Evolutionary conservation across 2,113 vertebrate species (phyloP).

Genomic region (Malurus cyaneus): DNA sequence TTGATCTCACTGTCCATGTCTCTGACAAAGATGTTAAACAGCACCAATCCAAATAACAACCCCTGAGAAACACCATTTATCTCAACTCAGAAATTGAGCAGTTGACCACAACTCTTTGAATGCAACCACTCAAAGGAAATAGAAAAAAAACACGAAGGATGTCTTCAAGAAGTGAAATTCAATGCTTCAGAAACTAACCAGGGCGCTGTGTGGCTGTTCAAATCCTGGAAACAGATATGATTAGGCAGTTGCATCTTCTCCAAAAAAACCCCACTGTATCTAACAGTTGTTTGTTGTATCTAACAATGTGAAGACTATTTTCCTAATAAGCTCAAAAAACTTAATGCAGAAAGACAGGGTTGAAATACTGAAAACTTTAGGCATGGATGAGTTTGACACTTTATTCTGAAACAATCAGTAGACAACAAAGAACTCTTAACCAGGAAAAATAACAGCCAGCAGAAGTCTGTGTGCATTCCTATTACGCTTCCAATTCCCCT

Average conservation of each 20-base stretch:
- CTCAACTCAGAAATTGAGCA: not conserved
- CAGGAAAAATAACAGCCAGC: not conserved
- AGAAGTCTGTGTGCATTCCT: not conserved
- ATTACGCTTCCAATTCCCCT: not conserved
- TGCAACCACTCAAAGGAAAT: not conserved
- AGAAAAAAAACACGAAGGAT: not conserved
- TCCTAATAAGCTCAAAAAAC: not conserved
- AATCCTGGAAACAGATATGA: not conserved
- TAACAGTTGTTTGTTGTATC: not conserved
- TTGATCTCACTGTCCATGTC: not conserved
- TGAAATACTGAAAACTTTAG: not conserved
- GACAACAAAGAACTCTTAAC: not conserved
- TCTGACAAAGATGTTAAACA: not conserved
- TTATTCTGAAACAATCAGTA: not conserved
- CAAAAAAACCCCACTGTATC: not conserved
- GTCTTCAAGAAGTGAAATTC: not conserved
- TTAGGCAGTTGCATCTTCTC: not conserved
- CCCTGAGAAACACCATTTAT: not conserved
- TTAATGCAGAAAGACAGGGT: not conserved
- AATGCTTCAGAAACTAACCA: not conserved
- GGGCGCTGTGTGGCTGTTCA: not conserved
- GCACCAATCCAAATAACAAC: not conserved
- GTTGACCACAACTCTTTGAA: not conserved
- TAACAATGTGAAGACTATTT: not conserved
- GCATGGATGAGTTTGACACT: not conserved